Base-by-base conservation (phyloP, 2,888 invertebrate genomes). In the Stenurella melanura region DNA sequence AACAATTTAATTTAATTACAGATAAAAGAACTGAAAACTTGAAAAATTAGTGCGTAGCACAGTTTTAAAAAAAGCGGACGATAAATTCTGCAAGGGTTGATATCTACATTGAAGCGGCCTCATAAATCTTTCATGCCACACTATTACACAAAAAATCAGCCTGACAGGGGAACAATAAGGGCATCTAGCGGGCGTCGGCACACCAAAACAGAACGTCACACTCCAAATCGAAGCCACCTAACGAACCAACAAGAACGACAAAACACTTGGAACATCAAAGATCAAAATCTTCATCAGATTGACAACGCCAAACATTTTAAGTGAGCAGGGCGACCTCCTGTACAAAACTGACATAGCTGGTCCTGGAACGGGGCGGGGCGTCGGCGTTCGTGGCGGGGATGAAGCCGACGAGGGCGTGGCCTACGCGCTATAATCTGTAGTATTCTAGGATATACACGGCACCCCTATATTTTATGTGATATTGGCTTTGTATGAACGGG, bases 391-490 rank as follows among this genome's bases (percentile, higher is more conserved):
- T 74, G 82, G 83, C 64, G 84, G 84, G 83, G 80, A 80, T 68
- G 67, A 42, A 77, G 78, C 79, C 82, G 74, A 78, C 58, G 74
- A 61, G 81, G 86, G 86, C 78, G 86, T 83, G 85, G 81, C 83
- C 74, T 79, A 64, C 72, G 78, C 77, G 81, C 79, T 82, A 85
- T 84, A 85, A 85, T 86, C 84, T 78, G 76, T 76, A 75, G 71
- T 42, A 70, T 70, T 70, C 70, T 60, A 38, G 63, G 61, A 63
- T 72, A 63, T 30, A 50, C 72, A 34, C 76, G 76, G 80, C 76
- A 81, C 80, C 83, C 83, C 82, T 83, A 81, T 85, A 84, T 84
- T 85, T 86, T 85, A 85, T 84, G 86, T 82, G 83, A 83, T 84
- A 83, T 83, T 79, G 80, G 83, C 76, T 82, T 80, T 77, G 82